Base-by-base conservation (phyloP, 2,797 vertebrate genomes). In the Eidolon dupreanum region DNA sequence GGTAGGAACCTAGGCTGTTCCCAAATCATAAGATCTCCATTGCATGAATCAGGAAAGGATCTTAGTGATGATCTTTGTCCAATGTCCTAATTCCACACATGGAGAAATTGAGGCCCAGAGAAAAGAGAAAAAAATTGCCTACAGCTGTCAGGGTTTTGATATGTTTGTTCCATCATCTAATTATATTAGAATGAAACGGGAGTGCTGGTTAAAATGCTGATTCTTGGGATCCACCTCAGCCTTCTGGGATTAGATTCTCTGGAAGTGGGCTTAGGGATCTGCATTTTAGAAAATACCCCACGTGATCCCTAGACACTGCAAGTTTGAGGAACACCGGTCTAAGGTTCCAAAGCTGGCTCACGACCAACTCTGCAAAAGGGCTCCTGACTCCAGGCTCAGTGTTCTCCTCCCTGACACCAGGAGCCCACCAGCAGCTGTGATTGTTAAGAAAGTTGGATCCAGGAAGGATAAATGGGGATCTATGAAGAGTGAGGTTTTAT, bases 331-430 rank as follows among this genome's bases (percentile, higher is more conserved):
- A 4, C 17, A 26, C 22, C 55, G 8, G 43, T 36, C 38, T 61
- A 26, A 28, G 5, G 8, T 17, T 17, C 49, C n/a, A 55, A 63
- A 20, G 5, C 2, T n/a, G 12, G 5, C 55, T 51, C 16, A 13
- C 12, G 10, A 28, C 20, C 0, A 0, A 26, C 24, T 28, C 22
- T 61, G 53, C 19, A 66, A 49, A 38, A 22, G 3, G 38, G 49
- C 6, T 57, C 41, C 59, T 6, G 10, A 49, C 17, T n/a, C 8
- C 6, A 46, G 26, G 2, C 41, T 71, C 9, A 5, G 2, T 0
- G 0, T 22, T 61, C 0, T 33, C 9, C 78, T 38, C 24, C 26
- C 24, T 68, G 36, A 79, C 4, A 17, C 1, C 8, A 28, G 46
- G 26, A 5, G 3, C 16, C 31, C 19, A 2, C 1, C 0, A 8